Percentiles rank a stretch among this genome's conserved stretches.
These are phyloP conservation scores for Stegodyphus mimosarum DNA, from an alignment of 1,140 invertebrate species.

Conservation along the genomic window DNA sequence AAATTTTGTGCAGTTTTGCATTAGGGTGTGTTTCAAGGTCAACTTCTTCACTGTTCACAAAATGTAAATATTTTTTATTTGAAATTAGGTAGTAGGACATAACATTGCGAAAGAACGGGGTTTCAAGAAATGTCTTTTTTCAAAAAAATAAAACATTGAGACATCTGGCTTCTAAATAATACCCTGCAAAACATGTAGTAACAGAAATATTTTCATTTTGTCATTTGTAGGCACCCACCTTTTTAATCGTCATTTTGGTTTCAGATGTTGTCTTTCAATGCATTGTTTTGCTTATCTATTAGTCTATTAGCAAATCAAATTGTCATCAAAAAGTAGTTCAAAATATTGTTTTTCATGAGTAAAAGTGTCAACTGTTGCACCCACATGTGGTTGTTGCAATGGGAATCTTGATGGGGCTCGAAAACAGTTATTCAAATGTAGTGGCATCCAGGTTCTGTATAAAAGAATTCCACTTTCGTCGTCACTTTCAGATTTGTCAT, in stretches of 20 bases:
- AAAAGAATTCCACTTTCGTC: not conserved
- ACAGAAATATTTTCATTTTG: constrained; percentile 20
- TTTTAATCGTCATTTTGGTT: not conserved
- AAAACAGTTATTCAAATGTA: not conserved
- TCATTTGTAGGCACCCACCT: constrained; percentile 16
- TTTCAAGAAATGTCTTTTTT: constrained; percentile 7
- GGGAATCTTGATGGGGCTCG: not conserved
- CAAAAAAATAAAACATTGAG: not conserved
- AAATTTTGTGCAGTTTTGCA: constrained; percentile 18
- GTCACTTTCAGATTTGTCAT: not conserved
- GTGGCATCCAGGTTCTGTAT: not conserved
- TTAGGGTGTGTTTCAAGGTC: constrained; percentile 5
- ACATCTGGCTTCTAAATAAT: not conserved
- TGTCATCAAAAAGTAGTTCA: constrained; percentile 9
- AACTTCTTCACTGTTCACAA: constrained; percentile 18
- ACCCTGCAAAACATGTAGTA: not conserved
- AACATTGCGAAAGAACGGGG: not conserved
- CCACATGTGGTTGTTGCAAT: not conserved
- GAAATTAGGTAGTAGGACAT: not conserved
- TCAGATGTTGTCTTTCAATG: not conserved
- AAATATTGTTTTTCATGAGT: constrained; percentile 7
- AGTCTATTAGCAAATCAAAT: constrained; percentile 8
- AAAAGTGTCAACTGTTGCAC: constrained; percentile 10
- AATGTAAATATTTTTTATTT: not conserved
- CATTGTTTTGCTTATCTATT: constrained; percentile 1